phyloP scores from a whole-genome alignment of 2,113 vertebrate genomes.

The Pseudorasbora parva region DNA sequence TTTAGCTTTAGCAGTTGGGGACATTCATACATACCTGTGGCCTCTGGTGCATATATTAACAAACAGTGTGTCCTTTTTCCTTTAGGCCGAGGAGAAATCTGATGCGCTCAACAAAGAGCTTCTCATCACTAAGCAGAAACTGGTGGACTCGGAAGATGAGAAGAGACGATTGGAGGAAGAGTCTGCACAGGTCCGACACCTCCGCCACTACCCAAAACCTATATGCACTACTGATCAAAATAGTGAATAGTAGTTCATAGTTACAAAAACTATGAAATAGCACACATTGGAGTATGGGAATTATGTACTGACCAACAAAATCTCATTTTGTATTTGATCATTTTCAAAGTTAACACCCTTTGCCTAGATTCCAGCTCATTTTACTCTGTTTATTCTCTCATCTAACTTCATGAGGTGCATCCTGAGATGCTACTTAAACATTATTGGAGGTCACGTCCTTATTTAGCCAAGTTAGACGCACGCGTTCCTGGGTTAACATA shows the following conservation, averaged over 20 bases:
- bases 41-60: not conserved
- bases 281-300: not conserved
- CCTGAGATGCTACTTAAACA: not conserved
- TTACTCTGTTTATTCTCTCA: not conserved
- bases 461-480: too few relatives aligned
- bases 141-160: slow-evolving; percentile 96
- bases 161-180: slow-evolving; percentile 94
- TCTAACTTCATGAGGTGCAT: not conserved
- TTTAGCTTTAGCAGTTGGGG: not conserved
- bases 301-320: not conserved
- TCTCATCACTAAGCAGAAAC: slow-evolving; percentile 97
- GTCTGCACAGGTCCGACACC: slow-evolving; percentile 86
- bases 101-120: slow-evolving; percentile 97
- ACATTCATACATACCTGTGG: not conserved
- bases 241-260: not conserved
- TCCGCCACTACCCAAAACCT: not conserved
- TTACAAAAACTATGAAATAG: not conserved
- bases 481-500: too few relatives aligned
- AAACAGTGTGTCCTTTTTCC: slow-evolving; percentile 51
- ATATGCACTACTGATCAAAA: not conserved
- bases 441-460: not conserved
- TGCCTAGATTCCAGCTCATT: not conserved
- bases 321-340: not conserved
- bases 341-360: not conserved
- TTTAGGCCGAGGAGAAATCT: slow-evolving; percentile 96